Conservation (phyloP, 2,888 invertebrate genomes). For the Heliconius charithonia region DNA sequence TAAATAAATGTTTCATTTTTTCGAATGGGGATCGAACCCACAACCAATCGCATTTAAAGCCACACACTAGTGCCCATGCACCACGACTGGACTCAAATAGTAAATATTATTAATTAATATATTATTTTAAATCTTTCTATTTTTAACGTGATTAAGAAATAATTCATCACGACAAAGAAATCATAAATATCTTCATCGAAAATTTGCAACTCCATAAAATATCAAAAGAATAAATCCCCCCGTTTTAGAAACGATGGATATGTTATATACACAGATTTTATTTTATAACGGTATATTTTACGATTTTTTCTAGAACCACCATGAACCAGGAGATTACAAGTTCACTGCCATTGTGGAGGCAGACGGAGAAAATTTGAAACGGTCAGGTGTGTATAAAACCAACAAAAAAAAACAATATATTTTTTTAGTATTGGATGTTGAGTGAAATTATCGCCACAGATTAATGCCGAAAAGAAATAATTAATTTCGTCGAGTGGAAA, state of each 20-base stretch:
- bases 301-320: constrained; percentile 45
- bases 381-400: constrained; percentile 36
- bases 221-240: no score
- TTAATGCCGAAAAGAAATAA: background rate
- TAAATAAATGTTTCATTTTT: no score
- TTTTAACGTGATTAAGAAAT: no score
- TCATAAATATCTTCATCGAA: no score
- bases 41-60: no score
- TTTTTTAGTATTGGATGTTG: no score
- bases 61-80: background rate
- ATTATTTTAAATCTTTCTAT: background rate
- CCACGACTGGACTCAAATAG: background rate
- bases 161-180: no score
- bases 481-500: background rate
- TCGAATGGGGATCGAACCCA: no score
- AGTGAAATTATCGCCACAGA: background rate
- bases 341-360: constrained; percentile 52
- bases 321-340: constrained; percentile 52
- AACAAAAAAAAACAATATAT: background rate
- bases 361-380: constrained; percentile 36
- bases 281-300: background rate
- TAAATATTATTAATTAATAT: background rate
- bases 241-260: no score
- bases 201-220: no score
- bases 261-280: no score